phyloP scores from a whole-genome alignment of 2,797 vertebrate genomes.

The Siniperca obscura region DNA sequence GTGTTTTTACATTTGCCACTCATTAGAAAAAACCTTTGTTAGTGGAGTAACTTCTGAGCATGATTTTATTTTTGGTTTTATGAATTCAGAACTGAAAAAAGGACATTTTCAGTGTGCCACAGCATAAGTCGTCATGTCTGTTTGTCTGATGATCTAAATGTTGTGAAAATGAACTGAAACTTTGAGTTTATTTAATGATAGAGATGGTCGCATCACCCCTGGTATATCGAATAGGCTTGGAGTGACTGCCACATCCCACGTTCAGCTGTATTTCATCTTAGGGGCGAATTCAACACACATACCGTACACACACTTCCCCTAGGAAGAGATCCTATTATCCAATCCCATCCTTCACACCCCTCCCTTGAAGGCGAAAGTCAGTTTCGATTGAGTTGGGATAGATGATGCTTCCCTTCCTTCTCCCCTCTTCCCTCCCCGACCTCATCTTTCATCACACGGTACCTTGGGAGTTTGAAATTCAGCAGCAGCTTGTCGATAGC shows the following conservation, averaged over 20 bases:
- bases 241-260: conserved; percentile 4
- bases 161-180: conserved; percentile 19
- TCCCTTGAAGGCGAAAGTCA: conserved; percentile 44
- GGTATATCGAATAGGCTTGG: conserved; percentile 4
- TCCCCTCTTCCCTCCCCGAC: conserved; percentile 31
- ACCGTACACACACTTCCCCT: background rate
- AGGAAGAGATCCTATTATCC: conserved; percentile 42
- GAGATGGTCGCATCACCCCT: background rate
- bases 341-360: conserved; percentile 47
- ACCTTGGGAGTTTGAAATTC: conserved; percentile 61
- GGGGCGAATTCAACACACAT: background rate
- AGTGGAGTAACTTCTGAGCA: conserved; percentile 17
- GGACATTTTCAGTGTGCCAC: background rate
- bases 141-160: conserved; percentile 2
- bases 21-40: conserved; percentile 5
- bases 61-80: conserved; percentile 8
- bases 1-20: conserved; percentile 12
- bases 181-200: conserved; percentile 14
- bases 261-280: conserved; percentile 30
- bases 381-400: conserved; percentile 51
- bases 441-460: conserved; percentile 42
- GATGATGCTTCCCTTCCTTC: conserved; percentile 39
- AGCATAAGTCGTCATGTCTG: background rate
- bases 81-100: background rate
- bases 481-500: conserved; percentile 59